These are phyloP conservation scores for Meta bourneti DNA, from an alignment of 2,888 invertebrate genomes.

Conservation along the genomic window DNA sequence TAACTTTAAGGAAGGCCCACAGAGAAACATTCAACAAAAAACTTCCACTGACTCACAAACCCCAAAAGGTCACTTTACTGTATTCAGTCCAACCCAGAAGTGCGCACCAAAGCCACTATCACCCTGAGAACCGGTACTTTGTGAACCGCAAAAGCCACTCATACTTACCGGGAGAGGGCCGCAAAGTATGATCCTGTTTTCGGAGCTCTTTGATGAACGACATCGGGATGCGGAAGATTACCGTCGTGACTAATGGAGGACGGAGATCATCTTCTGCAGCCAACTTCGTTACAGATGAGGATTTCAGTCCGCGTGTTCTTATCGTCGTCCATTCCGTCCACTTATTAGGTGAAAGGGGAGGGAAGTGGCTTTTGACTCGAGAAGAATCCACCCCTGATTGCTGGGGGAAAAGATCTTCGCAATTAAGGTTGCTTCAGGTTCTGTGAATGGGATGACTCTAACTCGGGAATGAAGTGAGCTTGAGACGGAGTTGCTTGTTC, in stretches of 20 bases:
- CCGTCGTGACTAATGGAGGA: slow-evolving; percentile 39
- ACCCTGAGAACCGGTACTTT: not conserved
- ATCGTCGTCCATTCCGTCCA: slow-evolving; percentile 18
- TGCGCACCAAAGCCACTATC: not conserved
- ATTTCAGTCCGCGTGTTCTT: slow-evolving; percentile 42
- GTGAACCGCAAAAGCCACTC: too few relatives aligned
- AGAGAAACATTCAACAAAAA: too few relatives aligned
- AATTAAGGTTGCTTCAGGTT: not conserved
- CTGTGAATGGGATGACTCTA: not conserved
- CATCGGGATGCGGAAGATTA: slow-evolving; percentile 30
- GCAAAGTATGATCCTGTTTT: not conserved
- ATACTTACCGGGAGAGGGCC: not conserved
- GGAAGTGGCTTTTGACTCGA: slow-evolving; percentile 40
- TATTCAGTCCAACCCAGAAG: not conserved
- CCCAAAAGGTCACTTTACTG: not conserved
- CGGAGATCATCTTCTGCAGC: slow-evolving; percentile 36
- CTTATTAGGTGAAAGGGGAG: not conserved
- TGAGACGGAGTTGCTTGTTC: too few relatives aligned
- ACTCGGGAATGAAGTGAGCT: too few relatives aligned
- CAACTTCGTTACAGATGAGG: slow-evolving; percentile 46
- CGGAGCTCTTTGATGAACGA: slow-evolving; percentile 36
- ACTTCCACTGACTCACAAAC: not conserved
- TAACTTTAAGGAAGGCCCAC: too few relatives aligned
- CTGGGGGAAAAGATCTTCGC: not conserved
- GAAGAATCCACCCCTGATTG: not conserved